Evolutionary conservation across 2,888 invertebrate species (phyloP), one percentile per base, ranked within the genome.

Genomic region (Volucella inanis): DNA sequence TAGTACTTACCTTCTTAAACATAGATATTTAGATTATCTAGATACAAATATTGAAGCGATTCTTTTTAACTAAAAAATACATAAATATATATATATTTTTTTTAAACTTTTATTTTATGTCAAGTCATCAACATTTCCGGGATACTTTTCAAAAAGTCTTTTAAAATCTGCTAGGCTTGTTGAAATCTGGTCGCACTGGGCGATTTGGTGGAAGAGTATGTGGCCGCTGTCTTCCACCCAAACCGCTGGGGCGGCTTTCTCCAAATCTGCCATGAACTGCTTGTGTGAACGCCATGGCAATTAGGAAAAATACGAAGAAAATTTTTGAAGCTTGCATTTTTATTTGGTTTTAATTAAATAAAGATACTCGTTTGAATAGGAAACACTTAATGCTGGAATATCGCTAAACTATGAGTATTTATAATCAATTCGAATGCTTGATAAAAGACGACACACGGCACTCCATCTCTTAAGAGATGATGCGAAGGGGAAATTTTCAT

Each of bases 161-260:
- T 62, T 55, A 77, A 14, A 77, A 77, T 41, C 41, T 54, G 11
- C 9, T 41, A 11, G 54, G 54, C 0, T 15, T 15, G 15, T 70
- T 83, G 31, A 83, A 83, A 38, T 79, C 31, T 14, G 83, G 83
- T 9, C 8, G 67, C 3, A 11, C 12, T 43, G 83, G 83, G 0
- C 54, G 79, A n/a, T 79, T 79, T 39, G 83, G 83, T 41, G 83
- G 79, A 15, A 83, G 47, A 45, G 79, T 83, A 2, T 65, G 65
- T 47, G 81, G 81, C 12, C 81, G 70, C 31, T 43, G 52, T 47
- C 12, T 64, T 47, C 68, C 70, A 41, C 68, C 49, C 18, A 71
- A 31, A 8, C 75, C 74, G 1, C 49, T 68, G 10, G 47, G 11
- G 8, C 61, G n/a, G 12, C 49, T 64, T 39, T 59, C 64, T 57